Conservation (phyloP, 2,113 vertebrate genomes). For the Aramus guarauna region DNA sequence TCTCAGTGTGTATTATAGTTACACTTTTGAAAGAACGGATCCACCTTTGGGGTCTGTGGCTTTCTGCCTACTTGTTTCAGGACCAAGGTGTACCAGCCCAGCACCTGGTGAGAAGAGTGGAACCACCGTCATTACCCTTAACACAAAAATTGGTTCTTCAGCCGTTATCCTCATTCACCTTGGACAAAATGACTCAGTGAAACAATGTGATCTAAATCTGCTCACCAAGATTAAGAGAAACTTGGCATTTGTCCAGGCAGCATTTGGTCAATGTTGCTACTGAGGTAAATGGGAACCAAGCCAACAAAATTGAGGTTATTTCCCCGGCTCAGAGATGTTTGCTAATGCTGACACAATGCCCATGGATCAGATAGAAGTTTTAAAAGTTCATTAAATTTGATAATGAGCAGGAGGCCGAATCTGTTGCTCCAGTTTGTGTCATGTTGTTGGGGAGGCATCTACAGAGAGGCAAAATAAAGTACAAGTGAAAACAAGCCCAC, state of each 20-base stretch:
- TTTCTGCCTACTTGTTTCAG: background rate
- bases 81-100: background rate
- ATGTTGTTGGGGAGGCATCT: background rate
- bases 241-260: background rate
- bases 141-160: background rate
- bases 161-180: background rate
- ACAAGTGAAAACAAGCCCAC: background rate
- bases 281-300: background rate
- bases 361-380: background rate
- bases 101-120: background rate
- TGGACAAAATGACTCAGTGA: background rate
- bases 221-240: background rate
- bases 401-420: background rate
- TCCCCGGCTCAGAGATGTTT: background rate
- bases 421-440: background rate
- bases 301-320: background rate
- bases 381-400: background rate
- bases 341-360: background rate
- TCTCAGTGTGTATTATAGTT: background rate
- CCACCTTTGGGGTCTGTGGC: background rate
- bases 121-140: fast-evolving
- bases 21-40: background rate
- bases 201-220: background rate
- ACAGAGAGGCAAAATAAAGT: background rate
- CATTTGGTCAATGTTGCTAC: background rate